Base-by-base conservation (phyloP, 1,140 invertebrate species). In the Aethina tumida region DNA sequence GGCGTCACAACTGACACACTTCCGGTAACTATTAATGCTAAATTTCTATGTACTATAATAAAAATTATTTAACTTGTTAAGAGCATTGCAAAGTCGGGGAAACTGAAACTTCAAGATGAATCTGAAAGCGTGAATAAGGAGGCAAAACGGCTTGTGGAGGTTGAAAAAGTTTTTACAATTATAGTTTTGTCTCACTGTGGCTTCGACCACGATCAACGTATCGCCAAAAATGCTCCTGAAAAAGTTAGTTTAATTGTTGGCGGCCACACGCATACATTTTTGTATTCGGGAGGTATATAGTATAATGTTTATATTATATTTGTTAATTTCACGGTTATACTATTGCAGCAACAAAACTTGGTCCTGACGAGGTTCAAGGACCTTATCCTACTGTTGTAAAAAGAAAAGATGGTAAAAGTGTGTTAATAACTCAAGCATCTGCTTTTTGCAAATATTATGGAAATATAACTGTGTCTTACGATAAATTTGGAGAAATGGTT, bases 211-310 rank as follows among this genome's bases (percentile, higher is more conserved):
- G 76, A 79, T 53, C 61, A 76, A 51, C 52, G 64, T 35, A 79
- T 93, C 37, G 88, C 86, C 0, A 47, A 49, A 9, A 63, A 70
- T 18, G 66, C 71, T 20, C 74, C 69, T 19, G 63, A 71, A 17
- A 64, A 79, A 25, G 74, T 92, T 20, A 78, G 83, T 39, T 73
- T 84, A 1, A 84, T 94, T 41, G 82, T 94, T 14, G 89, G 89
- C 8, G 84, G 80, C n/a, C 89, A 94, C 53, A 82, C 82, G 3
- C 85, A 93, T 53, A 83, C 55, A 14, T 57, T 59, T 40, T 39
- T 60, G 10, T 61, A 53, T 35, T 53, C 49, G 20, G 56, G 56
- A 33, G 53, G 54, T 56, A 24, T n/a, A 10, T 5, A 29, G 10
- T n/a, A n/a, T n/a, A n/a, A n/a, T n/a, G n/a, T n/a, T n/a, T n/a